Percentiles rank a stretch among this genome's conserved stretches.
phyloP scores from a whole-genome alignment of 2,888 invertebrate genomes.

The Drosophila cognata region DNA sequence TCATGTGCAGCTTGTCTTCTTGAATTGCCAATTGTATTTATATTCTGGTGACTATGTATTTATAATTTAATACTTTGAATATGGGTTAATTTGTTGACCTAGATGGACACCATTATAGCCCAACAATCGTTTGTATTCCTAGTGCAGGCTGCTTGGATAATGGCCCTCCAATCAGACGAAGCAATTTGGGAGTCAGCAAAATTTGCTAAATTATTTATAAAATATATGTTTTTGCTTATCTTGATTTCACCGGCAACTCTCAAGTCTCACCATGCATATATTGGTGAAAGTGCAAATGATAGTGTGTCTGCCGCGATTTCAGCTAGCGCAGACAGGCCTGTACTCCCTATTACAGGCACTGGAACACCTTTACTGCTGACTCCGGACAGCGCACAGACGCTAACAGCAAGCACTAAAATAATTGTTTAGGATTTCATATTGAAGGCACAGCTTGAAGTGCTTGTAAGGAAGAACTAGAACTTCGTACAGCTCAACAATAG shows the following conservation, averaged over 20 bases:
- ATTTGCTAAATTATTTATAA: neutral
- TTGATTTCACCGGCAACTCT: neutral
- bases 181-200: neutral
- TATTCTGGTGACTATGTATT: neutral
- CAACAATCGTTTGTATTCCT: neutral
- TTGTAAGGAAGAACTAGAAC: neutral
- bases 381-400: neutral
- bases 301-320: neutral
- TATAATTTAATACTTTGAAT: neutral
- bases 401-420: neutral
- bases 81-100: neutral
- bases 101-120: neutral
- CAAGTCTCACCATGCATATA: neutral
- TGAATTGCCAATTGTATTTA: constrained; percentile 3
- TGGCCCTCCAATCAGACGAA: constrained; percentile 18
- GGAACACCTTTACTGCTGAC: too few relatives aligned
- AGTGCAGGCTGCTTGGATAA: neutral
- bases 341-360: neutral
- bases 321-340: constrained; percentile 36
- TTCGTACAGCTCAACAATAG: neutral
- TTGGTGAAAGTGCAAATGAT: neutral
- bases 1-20: neutral
- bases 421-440: constrained; percentile 32
- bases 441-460: neutral
- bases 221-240: neutral